Evolutionary conservation across 2,888 invertebrate genomes (phyloP).

Genomic region (Folsomia manolachei): DNA sequence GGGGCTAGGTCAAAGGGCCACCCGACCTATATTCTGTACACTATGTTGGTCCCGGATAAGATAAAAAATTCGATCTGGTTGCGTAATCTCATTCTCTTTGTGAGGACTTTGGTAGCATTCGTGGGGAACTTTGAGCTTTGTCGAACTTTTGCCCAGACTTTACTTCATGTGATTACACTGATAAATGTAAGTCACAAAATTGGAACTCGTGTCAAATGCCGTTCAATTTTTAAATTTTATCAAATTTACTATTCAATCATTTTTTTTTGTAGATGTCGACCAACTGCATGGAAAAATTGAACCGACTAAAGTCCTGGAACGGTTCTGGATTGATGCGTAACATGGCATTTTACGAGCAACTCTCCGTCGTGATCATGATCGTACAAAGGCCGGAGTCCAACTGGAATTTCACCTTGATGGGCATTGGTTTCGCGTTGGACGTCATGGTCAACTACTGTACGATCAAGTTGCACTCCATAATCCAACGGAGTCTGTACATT

Average conservation of each 20-base stretch:
- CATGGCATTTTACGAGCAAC: neutral
- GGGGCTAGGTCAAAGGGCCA: neutral
- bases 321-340: neutral
- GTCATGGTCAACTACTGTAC: neutral
- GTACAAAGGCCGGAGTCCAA: neutral
- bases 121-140: no score
- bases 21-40: neutral
- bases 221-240: no score
- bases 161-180: neutral
- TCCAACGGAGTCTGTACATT: no score
- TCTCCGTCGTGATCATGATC: neutral
- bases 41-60: neutral
- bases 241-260: no score
- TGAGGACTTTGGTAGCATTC: no score
- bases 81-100: neutral
- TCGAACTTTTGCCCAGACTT: no score
- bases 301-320: neutral
- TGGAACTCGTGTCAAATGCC: no score
- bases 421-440: neutral
- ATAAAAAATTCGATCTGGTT: no score
- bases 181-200: neutral
- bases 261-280: neutral
- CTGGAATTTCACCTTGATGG: neutral
- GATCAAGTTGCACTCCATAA: neutral
- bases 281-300: neutral